Percentiles rank a stretch among this genome's conserved stretches.
These are phyloP conservation scores for Baronia brevicornis DNA, from an alignment of 2,888 invertebrate genomes.

Conservation along the genomic window DNA sequence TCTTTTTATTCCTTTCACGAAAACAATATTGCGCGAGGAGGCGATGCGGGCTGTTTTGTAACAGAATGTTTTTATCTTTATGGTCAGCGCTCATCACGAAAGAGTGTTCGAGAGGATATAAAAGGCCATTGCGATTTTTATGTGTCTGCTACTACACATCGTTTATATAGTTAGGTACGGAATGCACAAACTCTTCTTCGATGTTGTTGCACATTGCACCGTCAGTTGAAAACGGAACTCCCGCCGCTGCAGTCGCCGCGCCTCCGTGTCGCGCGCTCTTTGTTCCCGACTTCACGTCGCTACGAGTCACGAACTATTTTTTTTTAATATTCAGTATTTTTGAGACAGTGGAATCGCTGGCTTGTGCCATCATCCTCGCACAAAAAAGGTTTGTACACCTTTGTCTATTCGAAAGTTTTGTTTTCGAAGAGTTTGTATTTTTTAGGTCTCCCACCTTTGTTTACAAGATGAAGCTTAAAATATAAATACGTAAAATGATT, in stretches of 20 bases:
- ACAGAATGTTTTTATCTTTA: background rate
- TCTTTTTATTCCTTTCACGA: too few relatives aligned
- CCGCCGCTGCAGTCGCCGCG: conserved; percentile 7
- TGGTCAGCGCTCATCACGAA: conserved; percentile 5
- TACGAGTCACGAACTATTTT: conserved; percentile 3
- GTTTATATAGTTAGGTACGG: conserved; percentile 9
- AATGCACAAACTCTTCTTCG: conserved; percentile 6
- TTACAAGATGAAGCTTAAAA: too few relatives aligned
- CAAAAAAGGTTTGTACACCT: conserved; percentile 8
- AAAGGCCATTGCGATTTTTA: conserved; percentile 24
- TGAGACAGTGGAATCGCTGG: conserved; percentile 2
- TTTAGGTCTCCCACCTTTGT: too few relatives aligned
- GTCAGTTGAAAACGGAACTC: conserved; percentile 8
- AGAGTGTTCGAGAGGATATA: conserved; percentile 19
- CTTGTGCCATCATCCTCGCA: conserved; percentile 2
- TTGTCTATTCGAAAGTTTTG: conserved; percentile 1
- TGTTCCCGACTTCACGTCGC: conserved; percentile 10
- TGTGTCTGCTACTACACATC: conserved; percentile 21
- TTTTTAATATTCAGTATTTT: conserved; percentile 3
- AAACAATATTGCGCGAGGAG: too few relatives aligned
- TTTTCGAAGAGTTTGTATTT: background rate
- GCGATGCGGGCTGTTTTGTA: too few relatives aligned
- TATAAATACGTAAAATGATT: too few relatives aligned
- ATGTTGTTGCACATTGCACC: conserved; percentile 9
- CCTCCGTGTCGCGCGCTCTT: conserved; percentile 3